Percentiles rank a stretch among this genome's conserved stretches.
These are phyloP conservation scores for Neofelis nebulosa DNA, from an alignment of 2,113 vertebrate species.

Conservation along the genomic window DNA sequence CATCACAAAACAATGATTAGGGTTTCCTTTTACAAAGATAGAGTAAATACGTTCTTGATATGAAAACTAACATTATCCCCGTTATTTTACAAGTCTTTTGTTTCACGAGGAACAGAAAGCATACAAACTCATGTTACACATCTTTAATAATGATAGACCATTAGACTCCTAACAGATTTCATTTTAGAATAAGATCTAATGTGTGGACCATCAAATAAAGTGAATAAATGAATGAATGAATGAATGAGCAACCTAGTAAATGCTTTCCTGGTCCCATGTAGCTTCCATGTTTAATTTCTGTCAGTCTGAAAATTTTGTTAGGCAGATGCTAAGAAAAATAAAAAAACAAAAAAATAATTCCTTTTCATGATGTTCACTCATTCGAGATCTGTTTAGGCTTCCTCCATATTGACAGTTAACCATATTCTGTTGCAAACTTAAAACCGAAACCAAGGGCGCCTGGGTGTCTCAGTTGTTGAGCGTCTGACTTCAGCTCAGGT, in stretches of 20 bases:
- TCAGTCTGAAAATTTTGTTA: not conserved
- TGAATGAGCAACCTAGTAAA: not conserved
- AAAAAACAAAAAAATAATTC: not conserved
- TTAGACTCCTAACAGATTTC: not conserved
- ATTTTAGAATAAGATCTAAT: not conserved
- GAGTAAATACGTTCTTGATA: not conserved
- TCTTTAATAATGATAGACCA: not conserved
- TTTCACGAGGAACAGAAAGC: not conserved
- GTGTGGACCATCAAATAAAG: not conserved
- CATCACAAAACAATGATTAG: not conserved
- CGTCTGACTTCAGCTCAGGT: too few relatives aligned
- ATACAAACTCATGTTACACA: not conserved
- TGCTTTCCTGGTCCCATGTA: not conserved
- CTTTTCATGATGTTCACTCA: slow-evolving; percentile 30
- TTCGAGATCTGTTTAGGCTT: slow-evolving; percentile 53
- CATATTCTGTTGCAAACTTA: slow-evolving; percentile 55
- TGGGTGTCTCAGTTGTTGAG: too few relatives aligned
- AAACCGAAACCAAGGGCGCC: not conserved
- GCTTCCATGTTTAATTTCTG: not conserved
- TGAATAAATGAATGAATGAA: not conserved
- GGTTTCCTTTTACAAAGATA: not conserved
- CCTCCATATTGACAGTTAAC: not conserved
- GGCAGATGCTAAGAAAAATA: not conserved
- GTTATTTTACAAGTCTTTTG: not conserved
- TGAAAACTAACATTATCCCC: not conserved